Base-by-base conservation (phyloP, 1,140 invertebrate genomes). In the Triops longicaudatus region DNA sequence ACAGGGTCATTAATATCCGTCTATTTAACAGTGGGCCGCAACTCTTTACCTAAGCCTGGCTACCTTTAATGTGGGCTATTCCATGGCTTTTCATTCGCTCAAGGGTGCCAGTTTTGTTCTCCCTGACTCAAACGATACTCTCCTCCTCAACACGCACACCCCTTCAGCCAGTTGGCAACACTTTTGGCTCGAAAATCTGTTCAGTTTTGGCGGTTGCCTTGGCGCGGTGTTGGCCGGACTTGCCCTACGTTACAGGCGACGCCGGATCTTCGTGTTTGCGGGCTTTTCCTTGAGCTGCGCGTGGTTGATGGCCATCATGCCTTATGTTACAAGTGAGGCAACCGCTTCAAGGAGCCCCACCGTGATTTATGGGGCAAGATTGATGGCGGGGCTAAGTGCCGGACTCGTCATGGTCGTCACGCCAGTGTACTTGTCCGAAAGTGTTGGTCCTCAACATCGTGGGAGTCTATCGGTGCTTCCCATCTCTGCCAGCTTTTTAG, bases 371-470 rank as follows among this genome's bases (percentile, higher is more conserved):
- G 63, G 63, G 43, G 42, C 42, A 50, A 63, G 27, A 50, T 26
- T 75, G 74, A 75, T 73, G 73, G 27, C 27, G 1, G 76, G 76
- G 72, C 42, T 77, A 26, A 43, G 63, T 77, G 76, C 76, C 31
- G 76, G 76, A 31, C 42, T 77, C 72, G 42, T 77, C 42, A 73
- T 44, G 72, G 76, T 77, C 28, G 71, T 77, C 72, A 77, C 63
- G 37, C 76, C 73, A 73, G 71, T 78, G 28, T 78, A 78, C 72
- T 42, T 78, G 14, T 72, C 74, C 41, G 78, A 78, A 73, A 27
- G 76, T 41, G 74, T 75, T 10, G 72, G 63, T 22, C 78, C 75
- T 71, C 28, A 43, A 43, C 74, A 78, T 26, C 78, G 78, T 22
- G 78, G 74, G 10, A 41, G 74, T 41, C 42, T 76, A 11, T 75